Conservation (phyloP, 2,888 invertebrate genomes). For the Hololepta plana region DNA sequence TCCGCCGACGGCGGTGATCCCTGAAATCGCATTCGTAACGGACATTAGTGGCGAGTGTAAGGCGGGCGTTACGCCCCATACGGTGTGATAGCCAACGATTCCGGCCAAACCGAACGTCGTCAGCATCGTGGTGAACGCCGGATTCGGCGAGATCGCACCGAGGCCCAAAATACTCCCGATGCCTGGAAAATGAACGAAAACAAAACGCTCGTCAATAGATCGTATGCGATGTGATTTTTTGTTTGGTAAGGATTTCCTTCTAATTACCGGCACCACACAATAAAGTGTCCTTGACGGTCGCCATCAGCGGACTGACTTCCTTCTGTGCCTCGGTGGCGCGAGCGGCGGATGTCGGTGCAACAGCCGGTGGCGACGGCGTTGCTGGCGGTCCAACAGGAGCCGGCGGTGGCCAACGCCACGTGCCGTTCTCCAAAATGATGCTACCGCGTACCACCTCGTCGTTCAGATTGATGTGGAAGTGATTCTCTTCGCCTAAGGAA, state of each 20-base stretch:
- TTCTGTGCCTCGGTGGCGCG: conserved; percentile 22
- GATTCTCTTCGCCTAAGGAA: conserved; percentile 49
- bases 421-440: conserved; percentile 56
- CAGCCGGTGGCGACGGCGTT: conserved; percentile 30
- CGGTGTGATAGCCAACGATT: conserved; percentile 72
- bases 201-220: neutral
- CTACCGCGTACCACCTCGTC: conserved; percentile 79
- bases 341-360: conserved; percentile 25
- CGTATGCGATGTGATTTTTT: neutral
- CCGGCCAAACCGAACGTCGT: conserved; percentile 70
- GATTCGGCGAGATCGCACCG: conserved; percentile 61
- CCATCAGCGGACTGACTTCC: conserved; percentile 46
- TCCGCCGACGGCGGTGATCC: conserved; percentile 83
- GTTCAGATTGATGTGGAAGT: conserved; percentile 60
- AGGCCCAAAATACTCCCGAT: conserved; percentile 49
- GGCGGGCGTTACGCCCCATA: conserved; percentile 84
- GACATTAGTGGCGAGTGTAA: conserved; percentile 85
- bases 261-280: conserved; percentile 45
- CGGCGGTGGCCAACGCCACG: conserved; percentile 66
- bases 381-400: conserved; percentile 35
- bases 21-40: conserved; percentile 82
- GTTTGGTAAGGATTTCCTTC: neutral
- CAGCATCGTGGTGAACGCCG: conserved; percentile 73
- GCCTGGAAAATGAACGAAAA: conserved; percentile 27
- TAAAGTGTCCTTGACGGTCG: conserved; percentile 47